Base-by-base conservation (phyloP, 2,888 invertebrate species). In the Diarsia dahlii region DNA sequence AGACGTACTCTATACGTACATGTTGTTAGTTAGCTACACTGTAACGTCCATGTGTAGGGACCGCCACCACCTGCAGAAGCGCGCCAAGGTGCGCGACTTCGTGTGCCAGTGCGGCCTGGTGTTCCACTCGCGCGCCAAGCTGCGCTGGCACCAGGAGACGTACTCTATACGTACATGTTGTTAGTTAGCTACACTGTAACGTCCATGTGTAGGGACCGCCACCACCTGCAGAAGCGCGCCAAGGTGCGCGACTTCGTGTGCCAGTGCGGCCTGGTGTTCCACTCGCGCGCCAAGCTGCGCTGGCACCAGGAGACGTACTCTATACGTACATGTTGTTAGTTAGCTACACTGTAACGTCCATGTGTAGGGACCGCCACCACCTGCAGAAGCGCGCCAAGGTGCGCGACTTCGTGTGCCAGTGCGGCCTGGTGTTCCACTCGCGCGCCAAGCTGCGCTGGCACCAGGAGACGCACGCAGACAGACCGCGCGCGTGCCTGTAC, bases 381-480 rank as follows among this genome's bases (percentile, higher is more conserved):
- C 96, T 98, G 62, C 97, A 98, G 85, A 97, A 98, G 91, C 98
- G 98, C 91, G 97, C 97, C 81, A 98, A 98, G 88, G 95, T 95
- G 60, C 96, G 96, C 92, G 98, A 98, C 92, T 98, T 97, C 92
- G 97, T 98, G 84, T 98, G 98, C 91, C 97, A 97, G 80, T 98
- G 98, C 94, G 98, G 98, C 60, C 98, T 98, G 86, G 97, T 98
- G 76, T 97, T 98, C 94, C 98, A 98, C 90, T 98, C 98, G 71
- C 98, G 98, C 91, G 98, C 98, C 87, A 98, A 98, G 93, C 97
- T 98, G 85, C 97, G 97, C 6, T 98, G 98, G 98, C 99, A 99
- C 95, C 97, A 98, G 90, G 99, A 99, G 94, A 98, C 98, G 8
- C 99, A 99, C 95, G 98, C 98, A 80, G 96, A 97, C 48, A 97